Evolutionary conservation across 2,113 vertebrate genomes (phyloP).

Genomic region (Passer montanus): DNA sequence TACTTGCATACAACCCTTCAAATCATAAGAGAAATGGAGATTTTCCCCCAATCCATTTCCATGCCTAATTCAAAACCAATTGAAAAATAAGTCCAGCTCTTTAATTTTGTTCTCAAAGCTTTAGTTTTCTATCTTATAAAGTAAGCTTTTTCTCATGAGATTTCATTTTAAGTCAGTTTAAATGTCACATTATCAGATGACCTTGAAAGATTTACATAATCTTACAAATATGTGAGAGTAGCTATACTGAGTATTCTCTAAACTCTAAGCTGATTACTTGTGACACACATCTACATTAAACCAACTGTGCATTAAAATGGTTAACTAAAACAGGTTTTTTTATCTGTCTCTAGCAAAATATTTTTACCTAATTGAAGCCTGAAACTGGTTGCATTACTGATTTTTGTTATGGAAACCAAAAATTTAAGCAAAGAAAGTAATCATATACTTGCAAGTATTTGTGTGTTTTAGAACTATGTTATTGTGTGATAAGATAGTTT

Average conservation of each 20-base stretch:
- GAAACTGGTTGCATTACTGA: background rate
- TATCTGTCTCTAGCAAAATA: background rate
- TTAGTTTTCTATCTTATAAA: background rate
- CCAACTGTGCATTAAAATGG: background rate
- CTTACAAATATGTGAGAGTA: background rate
- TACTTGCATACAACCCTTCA: background rate
- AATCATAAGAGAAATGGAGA: background rate
- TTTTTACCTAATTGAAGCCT: background rate
- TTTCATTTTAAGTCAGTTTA: background rate
- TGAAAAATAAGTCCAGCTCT: background rate
- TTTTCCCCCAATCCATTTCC: background rate
- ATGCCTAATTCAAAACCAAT: background rate
- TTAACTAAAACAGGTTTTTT: background rate
- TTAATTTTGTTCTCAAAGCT: background rate
- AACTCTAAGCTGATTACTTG: background rate
- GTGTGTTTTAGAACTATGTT: background rate
- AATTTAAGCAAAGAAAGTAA: background rate
- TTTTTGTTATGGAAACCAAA: background rate
- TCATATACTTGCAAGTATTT: background rate
- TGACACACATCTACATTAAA: background rate
- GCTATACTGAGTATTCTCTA: background rate
- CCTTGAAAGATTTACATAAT: background rate
- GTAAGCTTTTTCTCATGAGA: background rate
- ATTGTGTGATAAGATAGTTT: background rate
- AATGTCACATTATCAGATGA: background rate